A percentile compares a stretch with the other conserved stretches of the same genome.
phyloP scores from a whole-genome alignment of 1,140 invertebrate genomes.

The Bombus sibiricus region DNA sequence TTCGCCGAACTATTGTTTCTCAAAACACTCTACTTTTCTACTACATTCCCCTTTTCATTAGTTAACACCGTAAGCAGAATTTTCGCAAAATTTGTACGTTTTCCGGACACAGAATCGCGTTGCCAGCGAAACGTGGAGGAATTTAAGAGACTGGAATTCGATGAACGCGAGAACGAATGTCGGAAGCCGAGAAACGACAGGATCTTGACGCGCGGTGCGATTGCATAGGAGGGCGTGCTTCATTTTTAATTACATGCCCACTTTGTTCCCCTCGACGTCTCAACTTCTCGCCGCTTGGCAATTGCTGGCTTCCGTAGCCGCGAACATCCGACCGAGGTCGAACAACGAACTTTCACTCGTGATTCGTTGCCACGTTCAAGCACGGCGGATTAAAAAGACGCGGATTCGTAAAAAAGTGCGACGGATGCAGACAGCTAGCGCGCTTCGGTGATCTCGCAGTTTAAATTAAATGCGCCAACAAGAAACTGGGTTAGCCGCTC shows the following conservation, averaged over 20 bases:
- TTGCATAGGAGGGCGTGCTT: not conserved
- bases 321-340: not conserved
- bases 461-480: not conserved
- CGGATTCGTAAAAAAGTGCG: not conserved
- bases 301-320: not conserved
- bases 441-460: not conserved
- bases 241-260: constrained; percentile 39
- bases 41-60: no score
- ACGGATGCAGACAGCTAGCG: not conserved
- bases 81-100: no score
- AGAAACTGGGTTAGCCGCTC: constrained; percentile 13
- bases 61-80: no score
- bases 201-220: not conserved
- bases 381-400: not conserved
- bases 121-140: no score
- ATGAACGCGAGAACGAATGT: no score
- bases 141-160: no score
- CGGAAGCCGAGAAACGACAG: not conserved
- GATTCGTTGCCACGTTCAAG: not conserved
- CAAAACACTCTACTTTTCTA: no score
- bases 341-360: constrained; percentile 43
- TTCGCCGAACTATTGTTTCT: not conserved
- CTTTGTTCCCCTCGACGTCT: not conserved
- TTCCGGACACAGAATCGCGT: no score
- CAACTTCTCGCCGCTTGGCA: not conserved